These are phyloP conservation scores for Amphibalanus amphitrite DNA, from an alignment of 1,140 invertebrate genomes.

Conservation along the genomic window DNA sequence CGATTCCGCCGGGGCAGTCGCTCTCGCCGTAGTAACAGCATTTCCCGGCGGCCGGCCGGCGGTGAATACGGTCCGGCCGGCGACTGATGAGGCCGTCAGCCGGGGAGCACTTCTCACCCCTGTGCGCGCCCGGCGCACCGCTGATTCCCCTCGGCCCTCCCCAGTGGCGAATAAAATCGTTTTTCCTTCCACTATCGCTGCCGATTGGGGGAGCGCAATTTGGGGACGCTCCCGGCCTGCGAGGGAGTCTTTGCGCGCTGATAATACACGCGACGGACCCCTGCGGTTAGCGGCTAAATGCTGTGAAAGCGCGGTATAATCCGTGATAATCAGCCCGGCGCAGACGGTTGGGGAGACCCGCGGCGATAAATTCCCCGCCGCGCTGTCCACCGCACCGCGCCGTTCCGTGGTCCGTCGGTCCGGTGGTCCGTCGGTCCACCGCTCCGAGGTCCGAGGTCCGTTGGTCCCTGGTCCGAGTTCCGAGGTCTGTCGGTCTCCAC, in stretches of 20 bases:
- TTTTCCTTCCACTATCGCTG: background rate
- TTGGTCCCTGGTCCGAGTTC: too few relatives aligned
- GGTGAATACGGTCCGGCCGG: too few relatives aligned
- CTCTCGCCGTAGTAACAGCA: too few relatives aligned
- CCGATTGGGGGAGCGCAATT: background rate
- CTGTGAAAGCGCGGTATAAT: background rate
- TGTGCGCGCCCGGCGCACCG: too few relatives aligned
- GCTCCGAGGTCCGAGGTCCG: too few relatives aligned
- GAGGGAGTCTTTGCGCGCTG: background rate
- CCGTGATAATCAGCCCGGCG: background rate
- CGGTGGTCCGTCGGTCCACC: too few relatives aligned
- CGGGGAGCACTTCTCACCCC: too few relatives aligned
- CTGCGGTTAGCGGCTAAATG: background rate
- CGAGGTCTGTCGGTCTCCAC: too few relatives aligned
- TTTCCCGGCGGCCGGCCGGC: too few relatives aligned
- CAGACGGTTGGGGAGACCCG: background rate
- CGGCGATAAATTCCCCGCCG: background rate
- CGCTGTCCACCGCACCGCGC: background rate
- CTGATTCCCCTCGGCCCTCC: background rate
- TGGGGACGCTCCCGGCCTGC: background rate
- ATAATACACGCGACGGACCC: background rate
- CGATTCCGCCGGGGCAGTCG: background rate
- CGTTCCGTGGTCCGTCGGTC: too few relatives aligned
- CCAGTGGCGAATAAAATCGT: background rate
- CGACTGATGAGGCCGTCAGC: too few relatives aligned